Evolutionary conservation across 2,797 vertebrate genomes (phyloP).

Genomic region (Aythya fuligula): DNA sequence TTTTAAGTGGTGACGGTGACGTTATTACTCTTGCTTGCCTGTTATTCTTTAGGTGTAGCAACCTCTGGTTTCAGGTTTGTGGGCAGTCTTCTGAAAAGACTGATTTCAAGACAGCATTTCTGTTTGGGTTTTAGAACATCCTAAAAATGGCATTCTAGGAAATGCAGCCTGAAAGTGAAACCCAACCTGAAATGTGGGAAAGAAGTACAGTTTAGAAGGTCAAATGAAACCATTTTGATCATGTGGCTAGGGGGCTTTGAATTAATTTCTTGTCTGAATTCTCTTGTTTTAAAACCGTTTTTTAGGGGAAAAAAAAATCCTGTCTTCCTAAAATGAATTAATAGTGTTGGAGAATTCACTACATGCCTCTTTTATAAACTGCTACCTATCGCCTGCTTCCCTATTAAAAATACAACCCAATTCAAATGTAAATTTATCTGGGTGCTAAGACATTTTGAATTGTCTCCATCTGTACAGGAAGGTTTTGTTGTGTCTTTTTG

Average conservation of each 20-base stretch:
- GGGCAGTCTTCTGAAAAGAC: background rate
- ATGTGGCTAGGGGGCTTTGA: background rate
- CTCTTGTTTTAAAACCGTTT: background rate
- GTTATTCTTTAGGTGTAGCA: background rate
- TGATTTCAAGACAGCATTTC: background rate
- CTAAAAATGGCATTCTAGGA: background rate
- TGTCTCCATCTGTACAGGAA: background rate
- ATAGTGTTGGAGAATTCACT: background rate
- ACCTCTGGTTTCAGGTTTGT: background rate
- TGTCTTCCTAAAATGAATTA: background rate
- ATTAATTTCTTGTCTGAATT: background rate
- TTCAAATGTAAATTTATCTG: background rate
- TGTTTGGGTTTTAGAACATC: background rate
- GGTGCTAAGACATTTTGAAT: background rate
- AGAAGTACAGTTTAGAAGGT: background rate
- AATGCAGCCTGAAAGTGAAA: background rate
- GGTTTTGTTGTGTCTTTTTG: conserved; percentile 7
- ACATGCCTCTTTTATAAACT: background rate
- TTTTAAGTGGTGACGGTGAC: background rate
- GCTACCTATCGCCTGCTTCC: background rate
- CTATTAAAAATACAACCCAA: background rate
- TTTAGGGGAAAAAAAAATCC: background rate
- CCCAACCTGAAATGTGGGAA: background rate
- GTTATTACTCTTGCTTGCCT: background rate
- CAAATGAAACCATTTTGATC: background rate